Percentiles rank a stretch among this genome's conserved stretches.
These are phyloP conservation scores for Ostrea denselamellosa DNA, from an alignment of 1,140 invertebrate genomes.

Conservation along the genomic window DNA sequence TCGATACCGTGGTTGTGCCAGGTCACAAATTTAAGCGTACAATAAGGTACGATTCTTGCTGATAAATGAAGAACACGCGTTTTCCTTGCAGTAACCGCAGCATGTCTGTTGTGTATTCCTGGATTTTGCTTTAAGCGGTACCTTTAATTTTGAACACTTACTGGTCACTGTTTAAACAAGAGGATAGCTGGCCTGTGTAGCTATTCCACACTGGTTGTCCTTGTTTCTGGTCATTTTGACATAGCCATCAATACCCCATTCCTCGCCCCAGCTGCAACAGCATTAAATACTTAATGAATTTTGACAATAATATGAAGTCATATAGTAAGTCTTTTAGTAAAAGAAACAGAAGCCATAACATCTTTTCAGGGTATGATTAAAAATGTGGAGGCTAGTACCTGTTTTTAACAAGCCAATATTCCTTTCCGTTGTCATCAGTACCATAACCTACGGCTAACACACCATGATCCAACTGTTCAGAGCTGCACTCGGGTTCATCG, in stretches of 20 bases:
- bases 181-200: constrained; percentile 84
- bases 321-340: too few species aligned
- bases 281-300: background rate
- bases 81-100: too few species aligned
- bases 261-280: constrained; percentile 84
- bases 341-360: too few species aligned
- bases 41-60: too few species aligned
- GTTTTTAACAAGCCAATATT: constrained; percentile 83
- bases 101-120: too few species aligned
- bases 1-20: too few species aligned
- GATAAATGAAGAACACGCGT: too few species aligned
- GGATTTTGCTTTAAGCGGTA: too few species aligned
- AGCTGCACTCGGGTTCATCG: constrained; percentile 66
- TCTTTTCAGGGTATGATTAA: too few species aligned
- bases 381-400: constrained; percentile 58
- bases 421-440: constrained; percentile 83
- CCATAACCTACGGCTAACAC: constrained; percentile 82
- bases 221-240: constrained; percentile 94
- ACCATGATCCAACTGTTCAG: constrained; percentile 78
- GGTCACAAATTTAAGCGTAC: too few species aligned
- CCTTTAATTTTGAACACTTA: background rate
- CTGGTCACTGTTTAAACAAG: constrained; percentile 45
- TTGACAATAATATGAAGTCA: too few species aligned
- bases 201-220: constrained; percentile 94
- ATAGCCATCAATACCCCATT: constrained; percentile 93